These are phyloP conservation scores for Drosophila atripex DNA, from an alignment of 2,888 invertebrate species.

Conservation along the genomic window DNA sequence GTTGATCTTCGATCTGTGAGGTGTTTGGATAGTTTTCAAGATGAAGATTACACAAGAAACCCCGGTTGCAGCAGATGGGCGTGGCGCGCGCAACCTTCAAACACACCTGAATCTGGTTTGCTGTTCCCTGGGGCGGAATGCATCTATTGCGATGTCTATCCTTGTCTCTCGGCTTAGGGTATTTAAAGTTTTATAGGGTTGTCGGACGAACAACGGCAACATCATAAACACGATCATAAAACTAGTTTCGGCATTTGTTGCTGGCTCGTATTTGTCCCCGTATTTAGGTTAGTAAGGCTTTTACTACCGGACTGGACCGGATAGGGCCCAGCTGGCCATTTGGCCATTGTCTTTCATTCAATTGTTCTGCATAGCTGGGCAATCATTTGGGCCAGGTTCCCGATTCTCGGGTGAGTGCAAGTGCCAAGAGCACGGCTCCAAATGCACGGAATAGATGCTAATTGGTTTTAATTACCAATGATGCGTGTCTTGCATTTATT, in stretches of 20 bases:
- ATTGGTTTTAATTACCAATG: slow-evolving; percentile 65
- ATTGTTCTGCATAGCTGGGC: slow-evolving; percentile 35
- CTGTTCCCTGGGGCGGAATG: slow-evolving; percentile 18
- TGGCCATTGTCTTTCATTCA: slow-evolving; percentile 40
- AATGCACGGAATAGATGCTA: slow-evolving; percentile 53
- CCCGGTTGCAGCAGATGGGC: slow-evolving; percentile 30
- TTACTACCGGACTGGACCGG: slow-evolving; percentile 38
- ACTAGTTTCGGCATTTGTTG: slow-evolving; percentile 68
- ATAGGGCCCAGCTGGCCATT: slow-evolving; percentile 28
- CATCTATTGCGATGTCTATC: slow-evolving; percentile 22
- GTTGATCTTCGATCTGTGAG: slow-evolving; percentile 45
- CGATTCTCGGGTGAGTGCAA: slow-evolving; percentile 43
- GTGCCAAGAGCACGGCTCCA: slow-evolving; percentile 61
- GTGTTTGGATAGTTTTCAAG: slow-evolving; percentile 30
- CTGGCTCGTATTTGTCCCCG: slow-evolving; percentile 40
- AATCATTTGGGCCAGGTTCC: slow-evolving; percentile 21
- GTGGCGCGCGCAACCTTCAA: slow-evolving; percentile 43
- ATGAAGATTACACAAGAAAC: slow-evolving; percentile 45
- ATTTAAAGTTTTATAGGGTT: slow-evolving; percentile 59
- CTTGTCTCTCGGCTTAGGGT: slow-evolving; percentile 44
- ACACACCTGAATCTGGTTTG: slow-evolving; percentile 54
- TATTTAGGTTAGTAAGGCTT: slow-evolving; percentile 72
- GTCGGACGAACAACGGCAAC: slow-evolving; percentile 33
- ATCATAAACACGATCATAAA: slow-evolving; percentile 62
- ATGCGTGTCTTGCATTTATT: slow-evolving; percentile 1